Evolutionary conservation across 1,140 invertebrate genomes (phyloP).

Genomic region (Cepaea nemoralis): DNA sequence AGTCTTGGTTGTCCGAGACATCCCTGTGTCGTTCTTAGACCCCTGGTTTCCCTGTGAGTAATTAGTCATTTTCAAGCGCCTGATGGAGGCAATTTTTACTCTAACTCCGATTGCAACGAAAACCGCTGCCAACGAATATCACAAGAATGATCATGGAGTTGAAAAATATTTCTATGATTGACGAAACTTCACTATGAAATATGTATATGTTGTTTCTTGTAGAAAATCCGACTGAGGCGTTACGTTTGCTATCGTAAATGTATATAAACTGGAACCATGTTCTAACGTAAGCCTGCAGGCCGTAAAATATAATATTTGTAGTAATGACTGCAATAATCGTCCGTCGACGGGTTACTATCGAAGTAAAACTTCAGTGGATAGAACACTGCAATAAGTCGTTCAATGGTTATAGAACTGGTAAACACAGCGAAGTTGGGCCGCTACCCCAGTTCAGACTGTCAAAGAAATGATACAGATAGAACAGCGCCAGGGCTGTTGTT

Average conservation of each 20-base stretch:
- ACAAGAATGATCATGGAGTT: not conserved
- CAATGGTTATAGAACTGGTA: slow-evolving; percentile 6
- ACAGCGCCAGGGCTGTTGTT: not conserved
- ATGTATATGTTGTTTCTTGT: not conserved
- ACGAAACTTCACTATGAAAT: not conserved
- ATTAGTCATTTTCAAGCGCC: slow-evolving; percentile 9
- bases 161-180: slow-evolving; percentile 7
- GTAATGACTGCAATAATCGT: not conserved
- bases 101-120: slow-evolving; percentile 1
- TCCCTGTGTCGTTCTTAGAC: not conserved
- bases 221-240: not conserved
- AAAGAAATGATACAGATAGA: slow-evolving; percentile 22
- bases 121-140: slow-evolving; percentile 2
- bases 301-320: not conserved
- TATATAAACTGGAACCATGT: slow-evolving; percentile 31
- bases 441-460: slow-evolving; percentile 27
- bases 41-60: not conserved
- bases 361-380: not conserved
- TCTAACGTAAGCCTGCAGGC: not conserved
- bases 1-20: slow-evolving; percentile 1
- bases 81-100: slow-evolving; percentile 9
- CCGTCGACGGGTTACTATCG: not conserved
- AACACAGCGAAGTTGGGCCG: not conserved
- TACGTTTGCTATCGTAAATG: not conserved
- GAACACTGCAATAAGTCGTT: slow-evolving; percentile 9